phyloP scores from a whole-genome alignment of 2,888 invertebrate species.

The Prosopocoilus inquinatus region DNA sequence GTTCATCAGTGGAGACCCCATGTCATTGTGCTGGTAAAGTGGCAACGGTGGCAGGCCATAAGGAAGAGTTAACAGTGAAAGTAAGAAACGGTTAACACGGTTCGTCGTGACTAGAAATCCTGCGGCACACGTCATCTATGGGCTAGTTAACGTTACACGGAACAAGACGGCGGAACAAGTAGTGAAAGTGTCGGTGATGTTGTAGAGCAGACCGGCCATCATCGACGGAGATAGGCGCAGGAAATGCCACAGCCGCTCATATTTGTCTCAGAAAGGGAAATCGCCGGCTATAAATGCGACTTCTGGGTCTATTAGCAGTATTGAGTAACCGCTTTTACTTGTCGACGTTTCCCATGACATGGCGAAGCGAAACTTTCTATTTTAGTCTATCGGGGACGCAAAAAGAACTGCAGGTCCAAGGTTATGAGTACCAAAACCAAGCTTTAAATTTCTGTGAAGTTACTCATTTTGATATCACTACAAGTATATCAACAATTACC shows the following conservation, averaged over 20 bases:
- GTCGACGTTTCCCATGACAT: no score
- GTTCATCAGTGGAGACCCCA: no score
- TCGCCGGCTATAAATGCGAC: background rate
- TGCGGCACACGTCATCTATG: conserved; percentile 14
- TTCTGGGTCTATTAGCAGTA: background rate
- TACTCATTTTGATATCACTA: no score
- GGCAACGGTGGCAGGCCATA: no score
- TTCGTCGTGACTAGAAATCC: conserved; percentile 18
- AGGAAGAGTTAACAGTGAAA: conserved; percentile 5
- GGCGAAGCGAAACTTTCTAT: no score
- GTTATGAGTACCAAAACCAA: no score
- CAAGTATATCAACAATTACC: no score
- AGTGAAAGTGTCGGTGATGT: background rate
- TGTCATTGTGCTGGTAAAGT: no score
- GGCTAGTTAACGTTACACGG: conserved; percentile 1
- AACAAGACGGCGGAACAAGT: background rate
- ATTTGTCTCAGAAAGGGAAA: conserved; percentile 2
- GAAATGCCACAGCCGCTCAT: background rate
- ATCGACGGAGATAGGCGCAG: background rate
- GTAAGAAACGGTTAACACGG: background rate
- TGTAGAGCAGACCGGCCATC: background rate
- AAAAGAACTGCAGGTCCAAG: no score
- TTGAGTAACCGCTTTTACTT: background rate
- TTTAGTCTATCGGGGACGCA: no score
- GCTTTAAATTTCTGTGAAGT: no score